These are phyloP conservation scores for Alviniconcha strummeri DNA, from an alignment of 2,888 invertebrate species.

Conservation along the genomic window DNA sequence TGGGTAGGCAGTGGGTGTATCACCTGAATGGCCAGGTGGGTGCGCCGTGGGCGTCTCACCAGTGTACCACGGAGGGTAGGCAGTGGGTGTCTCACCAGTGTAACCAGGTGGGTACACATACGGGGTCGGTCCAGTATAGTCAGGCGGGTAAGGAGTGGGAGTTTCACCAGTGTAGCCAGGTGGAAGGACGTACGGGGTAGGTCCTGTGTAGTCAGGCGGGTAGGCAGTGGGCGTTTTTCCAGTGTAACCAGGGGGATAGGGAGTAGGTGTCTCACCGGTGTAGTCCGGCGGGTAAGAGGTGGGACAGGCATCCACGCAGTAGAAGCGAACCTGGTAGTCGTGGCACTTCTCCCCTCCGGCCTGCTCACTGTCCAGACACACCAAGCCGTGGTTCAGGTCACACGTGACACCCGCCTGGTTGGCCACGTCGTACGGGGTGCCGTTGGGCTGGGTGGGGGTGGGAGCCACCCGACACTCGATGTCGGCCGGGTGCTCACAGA, in stretches of 20 bases:
- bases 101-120: conserved; percentile 18
- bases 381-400: conserved; percentile 72
- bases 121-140: conserved; percentile 18
- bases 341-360: conserved; percentile 51
- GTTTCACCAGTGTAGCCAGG: conserved; percentile 23
- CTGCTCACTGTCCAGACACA: conserved; percentile 56
- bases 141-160: conserved; percentile 21
- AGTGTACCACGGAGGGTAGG: conserved; percentile 29
- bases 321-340: conserved; percentile 69
- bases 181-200: conserved; percentile 25
- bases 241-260: conserved; percentile 37
- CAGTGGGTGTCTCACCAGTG: conserved; percentile 24
- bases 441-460: conserved; percentile 79
- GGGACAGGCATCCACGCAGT: conserved; percentile 51
- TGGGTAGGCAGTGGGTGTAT: conserved; percentile 25
- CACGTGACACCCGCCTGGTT: conserved; percentile 84
- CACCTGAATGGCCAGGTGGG: conserved; percentile 20
- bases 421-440: conserved; percentile 70
- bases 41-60: conserved; percentile 18
- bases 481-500: conserved; percentile 73
- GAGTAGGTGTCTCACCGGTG: conserved; percentile 45
- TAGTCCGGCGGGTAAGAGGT: conserved; percentile 36
- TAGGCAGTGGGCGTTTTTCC: conserved; percentile 42
- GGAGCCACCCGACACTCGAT: conserved; percentile 84
- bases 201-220: conserved; percentile 37